Evolutionary conservation across 2,797 vertebrate genomes (phyloP).

Genomic region (Crax fasciolata): DNA sequence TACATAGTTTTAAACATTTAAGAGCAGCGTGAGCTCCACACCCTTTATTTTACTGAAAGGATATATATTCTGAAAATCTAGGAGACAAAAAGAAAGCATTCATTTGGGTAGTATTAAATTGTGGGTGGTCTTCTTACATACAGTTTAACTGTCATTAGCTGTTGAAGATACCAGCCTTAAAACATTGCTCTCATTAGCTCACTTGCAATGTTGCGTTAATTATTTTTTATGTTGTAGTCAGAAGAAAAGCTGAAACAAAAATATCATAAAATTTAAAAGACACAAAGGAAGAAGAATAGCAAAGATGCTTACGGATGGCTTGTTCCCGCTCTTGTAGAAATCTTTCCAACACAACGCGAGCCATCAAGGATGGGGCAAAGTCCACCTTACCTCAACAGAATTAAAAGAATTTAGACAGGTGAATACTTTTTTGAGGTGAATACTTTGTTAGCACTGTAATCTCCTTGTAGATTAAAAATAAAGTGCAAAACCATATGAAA

Average conservation of each 20-base stretch:
- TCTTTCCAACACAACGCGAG: slow-evolving; percentile 93
- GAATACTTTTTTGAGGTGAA: slow-evolving; percentile 8
- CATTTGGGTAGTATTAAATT: slow-evolving; percentile 84
- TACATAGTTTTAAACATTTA: slow-evolving; percentile 65
- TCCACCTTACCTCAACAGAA: slow-evolving; percentile 88
- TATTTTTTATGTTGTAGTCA: slow-evolving; percentile 65
- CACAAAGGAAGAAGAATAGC: background rate
- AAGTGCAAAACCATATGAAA: slow-evolving; percentile 31
- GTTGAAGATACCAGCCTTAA: slow-evolving; percentile 83
- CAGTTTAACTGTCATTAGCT: slow-evolving; percentile 87
- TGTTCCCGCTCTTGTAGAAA: slow-evolving; percentile 91
- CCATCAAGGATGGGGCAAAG: slow-evolving; percentile 95
- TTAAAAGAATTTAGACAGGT: slow-evolving; percentile 56
- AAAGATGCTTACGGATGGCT: slow-evolving; percentile 87
- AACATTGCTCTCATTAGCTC: slow-evolving; percentile 84
- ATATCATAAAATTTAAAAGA: background rate
- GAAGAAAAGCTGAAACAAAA: slow-evolving; percentile 36
- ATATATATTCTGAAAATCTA: slow-evolving; percentile 59
- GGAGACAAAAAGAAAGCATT: slow-evolving; percentile 80
- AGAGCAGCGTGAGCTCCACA: slow-evolving; percentile 46
- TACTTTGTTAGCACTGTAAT: slow-evolving; percentile 54
- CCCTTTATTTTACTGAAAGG: slow-evolving; percentile 70
- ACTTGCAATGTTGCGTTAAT: slow-evolving; percentile 77
- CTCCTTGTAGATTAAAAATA: slow-evolving; percentile 53
- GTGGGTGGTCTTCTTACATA: slow-evolving; percentile 83